Base-by-base conservation (phyloP, 2,797 vertebrate genomes). In the Neopelma chrysocephalum region DNA sequence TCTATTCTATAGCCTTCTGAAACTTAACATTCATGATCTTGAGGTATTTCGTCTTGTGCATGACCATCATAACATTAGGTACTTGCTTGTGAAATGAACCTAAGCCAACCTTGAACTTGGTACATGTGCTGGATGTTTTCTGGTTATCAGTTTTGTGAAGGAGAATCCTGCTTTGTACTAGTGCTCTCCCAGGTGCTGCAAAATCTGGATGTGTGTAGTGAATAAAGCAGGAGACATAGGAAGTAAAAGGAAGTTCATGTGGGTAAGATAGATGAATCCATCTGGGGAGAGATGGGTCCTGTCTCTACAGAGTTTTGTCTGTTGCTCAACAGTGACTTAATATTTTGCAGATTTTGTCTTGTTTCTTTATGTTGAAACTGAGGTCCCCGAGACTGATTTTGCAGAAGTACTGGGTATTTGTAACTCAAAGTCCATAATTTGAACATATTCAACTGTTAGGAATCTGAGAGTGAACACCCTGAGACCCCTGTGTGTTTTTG, bases 251-350 rank as follows among this genome's bases (percentile, higher is more conserved):
- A 87, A 64, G 5, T 14, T 73, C 19, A 71, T 77, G 25, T 40
- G 69, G 50, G 3, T 81, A 31, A 78, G 31, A 32, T 26, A 60
- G 9, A 34, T 76, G 69, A 78, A 93, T 78, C 51, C 18, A 56
- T 68, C 34, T 0, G 0, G 61, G 53, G n/a, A 78, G 23, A 32
- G 3, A 2, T 12, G 34, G 22, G 18, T 68, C 36, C 32, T 36
- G 54, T 21, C 17, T 56, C 32, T 76, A 14, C 31, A 43, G 48
- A 60, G 12, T 60, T 91, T 80, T 65, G 12, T 83, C 40, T 86
- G n/a, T 83, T 82, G 58, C 26, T 94, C 18, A 53, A 9, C 16
- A 70, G 14, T 20, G 31, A 32, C 14, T 61, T 64, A 48, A 72
- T 20, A 48, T 61, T 85, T 94, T 92, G 34, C 21, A 50, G 36